Evolutionary conservation across 1,140 invertebrate species (phyloP).

Genomic region (Spodoptera frugiperda): DNA sequence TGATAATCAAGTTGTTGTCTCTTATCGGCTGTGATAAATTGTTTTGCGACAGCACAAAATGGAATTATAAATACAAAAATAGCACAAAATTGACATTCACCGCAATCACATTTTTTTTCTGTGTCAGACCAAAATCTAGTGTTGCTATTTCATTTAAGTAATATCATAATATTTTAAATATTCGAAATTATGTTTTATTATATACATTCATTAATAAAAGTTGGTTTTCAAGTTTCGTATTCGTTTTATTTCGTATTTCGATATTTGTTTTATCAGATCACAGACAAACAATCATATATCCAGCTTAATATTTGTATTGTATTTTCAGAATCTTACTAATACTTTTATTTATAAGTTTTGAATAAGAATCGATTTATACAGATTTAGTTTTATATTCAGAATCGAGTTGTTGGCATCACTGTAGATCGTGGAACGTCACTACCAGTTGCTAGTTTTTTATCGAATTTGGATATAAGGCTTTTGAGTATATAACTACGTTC

Average conservation of each 20-base stretch:
- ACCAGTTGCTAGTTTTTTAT: slow-evolving; percentile 15
- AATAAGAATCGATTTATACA: too few species aligned
- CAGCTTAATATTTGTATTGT: too few species aligned
- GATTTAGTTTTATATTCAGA: neutral
- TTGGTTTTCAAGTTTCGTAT: too few species aligned
- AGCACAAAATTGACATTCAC: slow-evolving; percentile 60
- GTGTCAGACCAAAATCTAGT: slow-evolving; percentile 18
- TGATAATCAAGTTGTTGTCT: slow-evolving; percentile 49
- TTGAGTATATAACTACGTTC: neutral
- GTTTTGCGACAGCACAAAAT: slow-evolving; percentile 68
- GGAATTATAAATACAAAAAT: slow-evolving; percentile 76
- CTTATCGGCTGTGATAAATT: slow-evolving; percentile 67
- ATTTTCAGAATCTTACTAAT: too few species aligned
- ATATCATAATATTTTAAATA: neutral
- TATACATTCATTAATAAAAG: too few species aligned
- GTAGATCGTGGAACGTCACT: neutral
- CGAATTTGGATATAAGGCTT: neutral
- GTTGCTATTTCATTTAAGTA: neutral
- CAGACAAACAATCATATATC: too few species aligned
- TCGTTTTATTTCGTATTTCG: too few species aligned
- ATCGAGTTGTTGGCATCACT: neutral
- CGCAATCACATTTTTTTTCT: slow-evolving; percentile 48
- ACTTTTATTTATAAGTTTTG: too few species aligned
- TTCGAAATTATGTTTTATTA: too few species aligned
- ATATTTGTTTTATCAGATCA: too few species aligned